These are phyloP conservation scores for Blastobasis adustella DNA, from an alignment of 2,888 invertebrate genomes.

Conservation along the genomic window DNA sequence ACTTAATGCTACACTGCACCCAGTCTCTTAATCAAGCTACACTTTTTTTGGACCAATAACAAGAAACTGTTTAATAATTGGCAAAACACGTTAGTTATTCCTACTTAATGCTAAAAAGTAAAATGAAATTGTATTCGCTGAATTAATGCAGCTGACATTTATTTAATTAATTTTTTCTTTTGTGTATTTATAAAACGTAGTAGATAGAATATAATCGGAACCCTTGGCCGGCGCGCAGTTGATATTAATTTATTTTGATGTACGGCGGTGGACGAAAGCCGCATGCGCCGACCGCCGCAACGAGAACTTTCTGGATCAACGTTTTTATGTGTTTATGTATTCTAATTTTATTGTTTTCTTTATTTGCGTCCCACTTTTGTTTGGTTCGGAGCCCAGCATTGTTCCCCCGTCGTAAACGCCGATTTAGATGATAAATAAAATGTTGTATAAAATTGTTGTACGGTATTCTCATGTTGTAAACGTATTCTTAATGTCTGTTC, in stretches of 20 bases:
- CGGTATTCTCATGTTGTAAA: constrained; percentile 17
- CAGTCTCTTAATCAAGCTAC: too few species aligned
- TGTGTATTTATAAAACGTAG: too few species aligned
- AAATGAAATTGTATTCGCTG: too few species aligned
- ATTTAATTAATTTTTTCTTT: too few species aligned
- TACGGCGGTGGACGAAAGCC: constrained; percentile 34
- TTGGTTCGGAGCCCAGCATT: constrained; percentile 69
- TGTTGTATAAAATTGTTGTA: constrained; percentile 47
- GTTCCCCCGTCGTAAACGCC: constrained; percentile 70
- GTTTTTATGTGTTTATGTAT: constrained; percentile 74
- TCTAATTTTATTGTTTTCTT: constrained; percentile 76
- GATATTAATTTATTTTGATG: constrained; percentile 50
- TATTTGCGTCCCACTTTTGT: constrained; percentile 75
- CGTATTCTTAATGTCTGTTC: constrained; percentile 5
- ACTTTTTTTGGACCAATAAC: too few species aligned
- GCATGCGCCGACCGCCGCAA: constrained; percentile 48
- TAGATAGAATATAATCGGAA: not conserved
- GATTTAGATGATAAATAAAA: constrained; percentile 74
- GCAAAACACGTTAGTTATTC: too few species aligned
- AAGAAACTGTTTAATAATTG: too few species aligned
- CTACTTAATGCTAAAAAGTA: too few species aligned
- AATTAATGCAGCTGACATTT: too few species aligned
- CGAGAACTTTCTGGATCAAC: constrained; percentile 56
- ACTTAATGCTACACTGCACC: too few species aligned
- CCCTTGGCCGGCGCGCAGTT: constrained; percentile 18